These are phyloP conservation scores for Semnornis frantzii DNA, from an alignment of 2,113 vertebrate genomes.

Conservation along the genomic window DNA sequence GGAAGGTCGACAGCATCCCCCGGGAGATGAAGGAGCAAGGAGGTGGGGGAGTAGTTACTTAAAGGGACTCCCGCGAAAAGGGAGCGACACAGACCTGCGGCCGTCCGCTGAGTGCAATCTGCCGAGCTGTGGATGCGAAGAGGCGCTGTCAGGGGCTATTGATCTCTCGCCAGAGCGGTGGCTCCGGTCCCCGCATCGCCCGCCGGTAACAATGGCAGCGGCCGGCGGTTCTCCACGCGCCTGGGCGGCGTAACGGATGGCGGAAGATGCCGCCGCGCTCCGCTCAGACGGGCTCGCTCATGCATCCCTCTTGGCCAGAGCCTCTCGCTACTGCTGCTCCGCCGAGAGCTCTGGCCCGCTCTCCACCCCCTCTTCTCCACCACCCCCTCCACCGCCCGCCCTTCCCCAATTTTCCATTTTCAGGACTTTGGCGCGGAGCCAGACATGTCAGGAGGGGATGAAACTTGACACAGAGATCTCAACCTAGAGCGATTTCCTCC, in stretches of 20 bases:
- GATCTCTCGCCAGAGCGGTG: conserved; percentile 75
- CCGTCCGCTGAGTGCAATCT: conserved; percentile 68
- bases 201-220: conserved; percentile 82
- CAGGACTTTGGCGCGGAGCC: conserved; percentile 65
- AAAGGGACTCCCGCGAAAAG: conserved; percentile 74
- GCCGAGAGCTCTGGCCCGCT: not conserved
- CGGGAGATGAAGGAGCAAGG: not conserved
- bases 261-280: conserved; percentile 76
- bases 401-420: conserved; percentile 21
- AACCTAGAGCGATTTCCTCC: conserved; percentile 6
- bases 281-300: conserved; percentile 67
- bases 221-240: conserved; percentile 78
- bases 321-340: conserved; percentile 25
- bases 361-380: not conserved
- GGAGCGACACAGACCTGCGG: conserved; percentile 78
- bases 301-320: conserved; percentile 46
- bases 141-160: conserved; percentile 80
- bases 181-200: conserved; percentile 75
- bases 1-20: conserved; percentile 10
- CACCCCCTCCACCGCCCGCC: not conserved
- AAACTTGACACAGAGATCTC: conserved; percentile 70
- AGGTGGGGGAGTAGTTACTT: conserved; percentile 59
- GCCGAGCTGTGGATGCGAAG: conserved; percentile 70
- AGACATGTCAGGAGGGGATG: conserved; percentile 66
- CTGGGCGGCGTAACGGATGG: conserved; percentile 78